Evolutionary conservation across 2,888 invertebrate species (phyloP).

Genomic region (Cosmopolites sordidus): DNA sequence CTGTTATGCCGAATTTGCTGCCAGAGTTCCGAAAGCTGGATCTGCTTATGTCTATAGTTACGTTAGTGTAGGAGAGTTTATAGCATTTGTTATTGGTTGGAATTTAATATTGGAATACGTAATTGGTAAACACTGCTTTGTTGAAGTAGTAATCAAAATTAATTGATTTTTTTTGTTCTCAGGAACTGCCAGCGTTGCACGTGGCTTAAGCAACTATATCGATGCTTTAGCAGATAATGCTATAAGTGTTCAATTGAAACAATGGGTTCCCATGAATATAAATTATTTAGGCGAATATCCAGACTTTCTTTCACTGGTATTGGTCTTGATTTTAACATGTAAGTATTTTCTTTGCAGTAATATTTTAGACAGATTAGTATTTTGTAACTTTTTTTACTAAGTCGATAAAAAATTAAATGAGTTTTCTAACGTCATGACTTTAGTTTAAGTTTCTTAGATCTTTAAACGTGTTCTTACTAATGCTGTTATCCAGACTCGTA

Average conservation of each 20-base stretch:
- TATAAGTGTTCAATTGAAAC: constrained; percentile 55
- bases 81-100: constrained; percentile 80
- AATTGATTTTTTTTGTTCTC: not conserved
- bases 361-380: too few species aligned
- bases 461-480: too few species aligned
- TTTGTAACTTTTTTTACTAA: too few species aligned
- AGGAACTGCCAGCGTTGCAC: constrained; percentile 74
- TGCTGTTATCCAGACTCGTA: too few species aligned
- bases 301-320: constrained; percentile 64
- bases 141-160: not conserved
- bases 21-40: constrained; percentile 75
- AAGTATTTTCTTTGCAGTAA: constrained; percentile 27
- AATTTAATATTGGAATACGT: constrained; percentile 76
- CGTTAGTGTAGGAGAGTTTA: constrained; percentile 73
- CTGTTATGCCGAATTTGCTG: constrained; percentile 80
- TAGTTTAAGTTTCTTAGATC: too few species aligned
- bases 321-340: constrained; percentile 59
- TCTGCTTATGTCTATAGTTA: constrained; percentile 85
- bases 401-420: too few species aligned
- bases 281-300: constrained; percentile 63
- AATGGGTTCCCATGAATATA: constrained; percentile 58
- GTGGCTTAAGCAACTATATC: constrained; percentile 69
- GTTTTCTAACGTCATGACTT: too few species aligned
- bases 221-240: constrained; percentile 60
- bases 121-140: constrained; percentile 55